Evolutionary conservation across 2,113 vertebrate species (phyloP), one percentile per base, ranked within the genome.

Genomic region (Sphyrna mokarran): DNA sequence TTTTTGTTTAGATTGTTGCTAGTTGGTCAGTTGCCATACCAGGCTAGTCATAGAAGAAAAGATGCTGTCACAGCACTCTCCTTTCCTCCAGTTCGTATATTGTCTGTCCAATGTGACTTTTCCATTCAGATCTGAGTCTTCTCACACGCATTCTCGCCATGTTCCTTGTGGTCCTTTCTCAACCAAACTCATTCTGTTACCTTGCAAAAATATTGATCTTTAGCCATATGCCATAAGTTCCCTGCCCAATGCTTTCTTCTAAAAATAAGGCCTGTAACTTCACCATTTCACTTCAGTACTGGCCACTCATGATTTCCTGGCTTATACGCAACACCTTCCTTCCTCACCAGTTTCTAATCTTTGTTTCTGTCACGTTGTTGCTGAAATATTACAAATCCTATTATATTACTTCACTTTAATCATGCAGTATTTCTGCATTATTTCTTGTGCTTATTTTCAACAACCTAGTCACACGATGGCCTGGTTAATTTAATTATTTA

Each of bases 341-440:
- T 43, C 37, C 66, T 48, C 23, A 69, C 68, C 37, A 72, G 18
- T 29, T 43, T 43, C 20, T 22, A 48, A 48, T 72, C n/a, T 43
- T 20, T 76, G 72, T 29, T 37, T 94, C 63, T 69, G 87, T 20
- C 20, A 95, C 23, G 48, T 9, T 68, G 93, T 48, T 63, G 68
- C 40, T 70, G 48, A 29, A 72, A 95, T 70, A 70, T 22, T 26
- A 72, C 22, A 94, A 33, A 7, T 80, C 80, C 40, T 43, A 37
- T 83, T 94, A 20, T 37, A 95, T 72, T 95, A 95, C 14, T 95
- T 95, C 23, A 93, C 61, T 68, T 93, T 8, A 66, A 66, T 16
- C 33, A 66, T 66, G 33, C 14, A 72, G 20, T 23, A 70, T 72
- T 95, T 95, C 93, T 72, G 22, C 37, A 5, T 26, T 23, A 40